Evolutionary conservation across 2,797 vertebrate species (phyloP).

Genomic region (Aratinga solstitialis): DNA sequence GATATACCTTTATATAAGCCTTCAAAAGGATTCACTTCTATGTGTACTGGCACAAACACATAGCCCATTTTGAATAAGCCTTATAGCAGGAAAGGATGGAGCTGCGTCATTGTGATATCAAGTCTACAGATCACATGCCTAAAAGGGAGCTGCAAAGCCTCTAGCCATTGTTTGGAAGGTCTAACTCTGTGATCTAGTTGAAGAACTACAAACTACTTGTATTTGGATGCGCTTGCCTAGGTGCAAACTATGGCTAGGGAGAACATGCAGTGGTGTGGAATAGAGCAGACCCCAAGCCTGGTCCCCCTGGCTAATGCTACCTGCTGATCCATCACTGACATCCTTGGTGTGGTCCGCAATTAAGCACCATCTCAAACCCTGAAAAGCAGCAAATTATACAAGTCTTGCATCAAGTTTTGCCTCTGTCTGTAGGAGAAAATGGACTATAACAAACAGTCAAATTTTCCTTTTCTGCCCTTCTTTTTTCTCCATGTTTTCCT

Average conservation of each 20-base stretch:
- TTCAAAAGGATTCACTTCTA: neutral
- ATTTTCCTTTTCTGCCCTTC: neutral
- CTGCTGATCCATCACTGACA: neutral
- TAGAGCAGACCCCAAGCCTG: neutral
- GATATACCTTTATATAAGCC: neutral
- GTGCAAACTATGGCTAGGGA: neutral
- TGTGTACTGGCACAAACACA: neutral
- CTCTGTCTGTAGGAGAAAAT: neutral
- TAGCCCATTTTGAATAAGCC: neutral
- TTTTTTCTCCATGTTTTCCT: neutral
- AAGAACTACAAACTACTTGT: neutral
- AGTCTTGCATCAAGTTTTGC: neutral
- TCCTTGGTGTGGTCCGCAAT: neutral
- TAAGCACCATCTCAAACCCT: neutral
- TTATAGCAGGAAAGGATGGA: neutral
- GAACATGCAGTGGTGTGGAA: accelerated
- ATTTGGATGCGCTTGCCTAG: neutral
- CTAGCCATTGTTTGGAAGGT: neutral
- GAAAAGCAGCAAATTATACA: neutral
- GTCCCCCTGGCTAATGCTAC: neutral
- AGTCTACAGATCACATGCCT: neutral
- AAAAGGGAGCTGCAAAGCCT: neutral
- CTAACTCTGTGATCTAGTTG: neutral
- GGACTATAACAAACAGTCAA: neutral
- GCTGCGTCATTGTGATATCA: accelerated